These are phyloP conservation scores for Tretioscincus oriximinensis DNA, from an alignment of 2,113 vertebrate genomes.

Conservation along the genomic window DNA sequence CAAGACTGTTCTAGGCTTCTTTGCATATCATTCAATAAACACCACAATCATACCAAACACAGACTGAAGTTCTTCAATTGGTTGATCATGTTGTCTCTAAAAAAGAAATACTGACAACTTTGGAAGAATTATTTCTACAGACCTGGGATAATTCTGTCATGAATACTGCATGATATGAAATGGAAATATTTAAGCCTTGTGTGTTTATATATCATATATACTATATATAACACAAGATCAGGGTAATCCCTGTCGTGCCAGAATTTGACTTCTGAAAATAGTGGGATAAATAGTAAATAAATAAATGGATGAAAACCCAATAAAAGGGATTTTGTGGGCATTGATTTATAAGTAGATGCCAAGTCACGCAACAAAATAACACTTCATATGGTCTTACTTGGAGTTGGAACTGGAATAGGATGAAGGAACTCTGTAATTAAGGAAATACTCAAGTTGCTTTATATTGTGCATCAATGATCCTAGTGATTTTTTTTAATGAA, in stretches of 20 bases:
- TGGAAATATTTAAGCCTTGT: background rate
- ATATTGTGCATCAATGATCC: background rate
- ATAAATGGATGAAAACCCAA: background rate
- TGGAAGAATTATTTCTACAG: background rate
- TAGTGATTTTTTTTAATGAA: background rate
- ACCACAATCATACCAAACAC: too few species aligned
- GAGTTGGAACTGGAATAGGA: too few species aligned
- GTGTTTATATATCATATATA: background rate
- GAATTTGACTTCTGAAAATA: background rate
- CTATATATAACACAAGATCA: background rate
- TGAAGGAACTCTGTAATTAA: background rate
- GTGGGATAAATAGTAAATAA: background rate
- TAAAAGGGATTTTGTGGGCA: background rate
- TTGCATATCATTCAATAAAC: too few species aligned
- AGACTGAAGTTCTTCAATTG: too few species aligned
- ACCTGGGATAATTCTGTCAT: background rate
- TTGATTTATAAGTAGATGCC: background rate
- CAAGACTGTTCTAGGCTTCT: too few species aligned
- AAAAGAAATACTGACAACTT: too few species aligned
- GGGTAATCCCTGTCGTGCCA: background rate
- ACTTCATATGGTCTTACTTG: background rate
- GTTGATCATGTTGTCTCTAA: too few species aligned
- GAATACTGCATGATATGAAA: background rate
- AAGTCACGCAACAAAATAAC: background rate
- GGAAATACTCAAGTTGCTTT: background rate